A percentile compares a stretch with the other conserved stretches of the same genome.
phyloP scores from a whole-genome alignment of 2,113 vertebrate species.

The Planiliza haematocheilus region DNA sequence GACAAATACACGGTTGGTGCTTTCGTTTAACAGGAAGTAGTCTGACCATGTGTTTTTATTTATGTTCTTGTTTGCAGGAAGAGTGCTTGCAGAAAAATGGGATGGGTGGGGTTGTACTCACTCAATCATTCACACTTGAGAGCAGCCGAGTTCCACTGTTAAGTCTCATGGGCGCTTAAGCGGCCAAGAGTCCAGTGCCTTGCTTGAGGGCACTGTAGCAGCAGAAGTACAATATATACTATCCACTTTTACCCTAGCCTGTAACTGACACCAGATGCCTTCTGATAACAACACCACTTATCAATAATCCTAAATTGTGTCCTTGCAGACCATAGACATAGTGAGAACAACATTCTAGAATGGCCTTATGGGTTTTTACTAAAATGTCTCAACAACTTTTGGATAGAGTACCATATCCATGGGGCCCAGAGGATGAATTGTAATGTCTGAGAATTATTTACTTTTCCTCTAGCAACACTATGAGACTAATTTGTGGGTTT shows the following conservation, averaged over 20 bases:
- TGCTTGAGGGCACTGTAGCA: constrained; percentile 37
- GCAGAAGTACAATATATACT: constrained; percentile 35
- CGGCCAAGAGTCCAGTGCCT: constrained; percentile 31
- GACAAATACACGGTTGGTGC: background rate
- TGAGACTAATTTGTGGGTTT: no score
- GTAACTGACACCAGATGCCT: constrained; percentile 10
- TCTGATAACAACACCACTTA: constrained; percentile 1
- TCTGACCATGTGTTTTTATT: background rate
- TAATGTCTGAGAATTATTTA: no score
- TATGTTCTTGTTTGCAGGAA: constrained; percentile 1
- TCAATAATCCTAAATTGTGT: background rate
- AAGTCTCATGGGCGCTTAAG: constrained; percentile 16
- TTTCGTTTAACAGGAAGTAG: background rate
- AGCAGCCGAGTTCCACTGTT: constrained; percentile 3
- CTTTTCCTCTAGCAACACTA: no score
- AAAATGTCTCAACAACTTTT: background rate
- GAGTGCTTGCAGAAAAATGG: background rate
- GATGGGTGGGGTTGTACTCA: constrained; percentile 6
- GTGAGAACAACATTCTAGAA: background rate
- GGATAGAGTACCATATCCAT: background rate
- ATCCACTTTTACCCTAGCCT: background rate
- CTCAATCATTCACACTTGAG: background rate
- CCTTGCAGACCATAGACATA: constrained; percentile 1
- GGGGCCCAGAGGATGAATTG: background rate
- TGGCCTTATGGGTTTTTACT: background rate